Evolutionary conservation across 1,140 invertebrate genomes (phyloP), one percentile per base, ranked within the genome.

Genomic region (Conopomorpha cramerella): DNA sequence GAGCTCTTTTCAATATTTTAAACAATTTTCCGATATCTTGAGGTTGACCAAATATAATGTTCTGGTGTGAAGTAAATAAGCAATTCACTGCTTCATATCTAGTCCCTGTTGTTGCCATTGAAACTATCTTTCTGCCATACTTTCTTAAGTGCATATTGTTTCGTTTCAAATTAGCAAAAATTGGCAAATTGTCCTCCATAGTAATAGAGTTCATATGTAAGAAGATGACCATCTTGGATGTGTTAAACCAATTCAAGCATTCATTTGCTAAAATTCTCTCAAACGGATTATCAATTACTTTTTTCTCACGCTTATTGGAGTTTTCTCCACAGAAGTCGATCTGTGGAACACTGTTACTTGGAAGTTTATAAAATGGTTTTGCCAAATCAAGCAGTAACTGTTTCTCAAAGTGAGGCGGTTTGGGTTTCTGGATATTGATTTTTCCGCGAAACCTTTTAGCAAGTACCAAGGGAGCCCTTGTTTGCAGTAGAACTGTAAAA

Each of bases 381-480:
- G 84, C 58, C 25, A 89, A 68, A 46, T 83, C 80, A 28, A 86
- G 56, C 8, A 87, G 66, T 39, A 82, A 73, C 16, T 82, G 81
- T 38, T 82, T 81, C 41, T 82, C 77, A 53, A 82, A 88, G 59
- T 88, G 84, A 12, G 84, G 84, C 34, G 79, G 66, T 59, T 79
- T 80, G 1, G 89, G 89, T 41, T 79, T 85, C 56, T 88, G 84
- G 30, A 91, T 83, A 54, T 91, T 90, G 17, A 91, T 87, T 67
- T 88, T 90, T 0, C 82, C 81, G 13, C 84, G 74, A 52, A 82
- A 88, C 44, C 89, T 77, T 53, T 84, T 82, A 10, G 82, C 79
- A 41, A 86, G 80, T 8, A 78, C 39, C 6, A 81, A 56, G 2
- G 80, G 64, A 2, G 59, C 41, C 23, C 67, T 60, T 7, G 55